Base-by-base conservation (phyloP, 2,888 invertebrate species). In the Pheosia tremula region DNA sequence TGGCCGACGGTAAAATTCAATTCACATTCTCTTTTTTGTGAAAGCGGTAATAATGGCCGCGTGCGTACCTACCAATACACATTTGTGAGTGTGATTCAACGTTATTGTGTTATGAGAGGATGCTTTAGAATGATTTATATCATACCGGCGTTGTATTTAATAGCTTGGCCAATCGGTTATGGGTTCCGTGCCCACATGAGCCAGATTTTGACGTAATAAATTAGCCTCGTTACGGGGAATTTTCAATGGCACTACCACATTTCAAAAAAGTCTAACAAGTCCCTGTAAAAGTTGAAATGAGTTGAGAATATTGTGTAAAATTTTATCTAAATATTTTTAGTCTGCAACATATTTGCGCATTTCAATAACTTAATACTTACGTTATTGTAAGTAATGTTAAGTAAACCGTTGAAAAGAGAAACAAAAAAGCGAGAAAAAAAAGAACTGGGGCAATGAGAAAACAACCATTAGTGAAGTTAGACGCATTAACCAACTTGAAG, bases 401-500 rank as follows among this genome's bases (percentile, higher is more conserved):
- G 24, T 11, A 47, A n/a, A n/a, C 47, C 47, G 47, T n/a, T 47
- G 47, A n/a, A n/a, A 47, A 11, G 47, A 9, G 5, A 47, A 47
- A 11, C 11, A 47, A 47, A 47, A 5, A 4, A n/a, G n/a, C 6
- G 47, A 4, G 3, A n/a, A 10, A 47, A 47, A 47, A n/a, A 47
- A 74, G 73, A 81, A 79, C 73, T 76, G 74, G 75, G 69, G 58
- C 72, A 71, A 63, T 4, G 66, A 64, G 66, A 77, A 80, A 80
- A 75, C 75, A 79, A 71, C 69, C 75, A 79, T 84, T 80, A 83
- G 60, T 66, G 60, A 74, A 78, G 77, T 79, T 78, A 64, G 75
- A 77, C 76, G 74, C 77, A 75, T 80, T 82, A 79, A 68, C 74
- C 65, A 82, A 85, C 72, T 84, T 85, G 66, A 68, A 62, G 72